Conservation (phyloP, 2,888 invertebrate species). For the Polymixis lichenea region DNA sequence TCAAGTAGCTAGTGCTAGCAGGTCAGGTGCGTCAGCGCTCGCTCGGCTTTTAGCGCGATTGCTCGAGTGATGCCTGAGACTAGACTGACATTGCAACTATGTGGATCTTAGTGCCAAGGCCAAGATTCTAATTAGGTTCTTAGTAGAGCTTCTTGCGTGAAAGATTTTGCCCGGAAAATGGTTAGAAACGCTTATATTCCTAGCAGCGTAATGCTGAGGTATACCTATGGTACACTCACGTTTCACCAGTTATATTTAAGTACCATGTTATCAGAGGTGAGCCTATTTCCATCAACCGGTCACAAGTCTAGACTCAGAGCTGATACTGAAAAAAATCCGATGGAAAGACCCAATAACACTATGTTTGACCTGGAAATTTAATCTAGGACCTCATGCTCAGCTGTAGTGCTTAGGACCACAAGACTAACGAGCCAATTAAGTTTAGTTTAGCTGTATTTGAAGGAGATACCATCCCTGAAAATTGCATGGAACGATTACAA, state of each 20-base stretch:
- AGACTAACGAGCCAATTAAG: not conserved
- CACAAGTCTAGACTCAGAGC: not conserved
- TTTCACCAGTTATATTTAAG: not conserved
- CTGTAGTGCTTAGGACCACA: not conserved
- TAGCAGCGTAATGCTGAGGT: not conserved
- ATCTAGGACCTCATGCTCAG: not conserved
- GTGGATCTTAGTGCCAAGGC: slow-evolving; percentile 32
- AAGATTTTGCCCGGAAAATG: slow-evolving; percentile 1
- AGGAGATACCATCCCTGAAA: too few species aligned
- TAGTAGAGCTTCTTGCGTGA: not conserved
- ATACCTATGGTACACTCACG: not conserved
- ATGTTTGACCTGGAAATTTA: not conserved
- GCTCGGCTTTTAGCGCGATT: slow-evolving; percentile 78
- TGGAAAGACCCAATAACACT: not conserved
- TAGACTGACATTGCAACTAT: slow-evolving; percentile 31
- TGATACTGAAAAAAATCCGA: not conserved
- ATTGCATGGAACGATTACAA: too few species aligned
- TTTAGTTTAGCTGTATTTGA: too few species aligned
- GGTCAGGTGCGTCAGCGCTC: slow-evolving; percentile 69
- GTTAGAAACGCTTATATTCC: not conserved
- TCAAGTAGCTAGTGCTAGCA: slow-evolving; percentile 51
- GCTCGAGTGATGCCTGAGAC: slow-evolving; percentile 66
- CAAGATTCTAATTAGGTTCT: slow-evolving; percentile 27
- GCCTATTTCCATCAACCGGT: not conserved
- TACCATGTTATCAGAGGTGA: not conserved